These are phyloP conservation scores for Stenurella melanura DNA, from an alignment of 2,888 invertebrate species.

Conservation along the genomic window DNA sequence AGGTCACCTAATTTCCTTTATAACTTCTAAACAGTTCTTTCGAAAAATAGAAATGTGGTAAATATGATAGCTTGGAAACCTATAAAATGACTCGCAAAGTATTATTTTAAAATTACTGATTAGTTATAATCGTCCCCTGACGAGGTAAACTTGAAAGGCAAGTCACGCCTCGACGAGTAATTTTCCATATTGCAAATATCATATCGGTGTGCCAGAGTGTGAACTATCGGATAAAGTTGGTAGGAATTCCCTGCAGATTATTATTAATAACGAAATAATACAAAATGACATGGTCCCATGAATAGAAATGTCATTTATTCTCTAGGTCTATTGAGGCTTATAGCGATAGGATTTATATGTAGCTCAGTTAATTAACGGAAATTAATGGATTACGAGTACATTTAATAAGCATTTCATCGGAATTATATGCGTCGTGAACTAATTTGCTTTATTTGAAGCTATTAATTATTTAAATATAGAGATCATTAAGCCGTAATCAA, in stretches of 20 bases:
- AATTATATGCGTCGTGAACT: constrained; percentile 55
- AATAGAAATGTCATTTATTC: constrained; percentile 41
- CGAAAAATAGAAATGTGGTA: no score
- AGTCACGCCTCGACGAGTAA: not conserved
- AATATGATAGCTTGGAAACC: no score
- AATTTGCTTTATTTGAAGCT: constrained; percentile 56
- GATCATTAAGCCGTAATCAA: constrained; percentile 50
- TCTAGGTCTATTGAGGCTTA: constrained; percentile 39
- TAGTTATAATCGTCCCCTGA: no score
- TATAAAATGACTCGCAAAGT: no score
- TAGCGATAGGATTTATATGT: constrained; percentile 50
- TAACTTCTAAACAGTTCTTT: no score
- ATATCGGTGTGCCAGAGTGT: not conserved
- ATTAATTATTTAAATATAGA: constrained; percentile 57
- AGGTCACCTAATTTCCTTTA: no score
- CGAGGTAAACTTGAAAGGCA: no score
- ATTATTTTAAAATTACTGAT: no score
- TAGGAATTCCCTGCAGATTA: constrained; percentile 17
- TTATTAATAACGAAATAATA: constrained; percentile 38
- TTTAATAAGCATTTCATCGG: constrained; percentile 57
- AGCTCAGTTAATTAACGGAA: constrained; percentile 59
- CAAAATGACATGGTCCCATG: constrained; percentile 37
- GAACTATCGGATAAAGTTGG: not conserved
- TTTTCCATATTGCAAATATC: not conserved
- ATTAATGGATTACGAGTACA: constrained; percentile 60